phyloP scores from a whole-genome alignment of 2,797 vertebrate genomes.

The Meda fulgida region DNA sequence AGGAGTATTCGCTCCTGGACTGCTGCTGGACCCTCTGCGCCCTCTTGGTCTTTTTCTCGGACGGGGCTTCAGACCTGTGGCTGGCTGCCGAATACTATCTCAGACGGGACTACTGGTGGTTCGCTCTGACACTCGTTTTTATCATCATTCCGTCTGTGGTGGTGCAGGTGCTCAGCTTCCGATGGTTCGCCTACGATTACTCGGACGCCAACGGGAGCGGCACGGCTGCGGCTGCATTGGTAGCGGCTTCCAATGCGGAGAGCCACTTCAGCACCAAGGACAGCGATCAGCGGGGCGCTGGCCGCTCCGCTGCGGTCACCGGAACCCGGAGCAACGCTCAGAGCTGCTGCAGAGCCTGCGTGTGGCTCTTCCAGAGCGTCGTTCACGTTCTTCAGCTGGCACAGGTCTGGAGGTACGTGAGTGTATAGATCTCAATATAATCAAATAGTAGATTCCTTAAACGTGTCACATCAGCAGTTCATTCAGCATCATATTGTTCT shows the following conservation, averaged over 20 bases:
- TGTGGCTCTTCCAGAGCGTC: constrained; percentile 89
- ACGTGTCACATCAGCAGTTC: constrained; percentile 31
- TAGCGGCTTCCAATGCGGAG: constrained; percentile 73
- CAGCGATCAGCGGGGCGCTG: constrained; percentile 80
- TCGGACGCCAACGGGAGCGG: constrained; percentile 72
- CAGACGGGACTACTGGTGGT: constrained; percentile 83
- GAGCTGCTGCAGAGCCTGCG: constrained; percentile 88
- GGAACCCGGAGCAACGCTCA: constrained; percentile 71
- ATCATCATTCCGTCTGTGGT: constrained; percentile 91
- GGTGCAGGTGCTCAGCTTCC: constrained; percentile 93
- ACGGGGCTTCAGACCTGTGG: constrained; percentile 98
- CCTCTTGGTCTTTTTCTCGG: constrained; percentile 94
- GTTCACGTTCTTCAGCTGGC: constrained; percentile 92
- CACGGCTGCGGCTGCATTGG: constrained; percentile 74
- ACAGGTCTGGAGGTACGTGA: constrained; percentile 92
- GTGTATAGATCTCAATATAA: constrained; percentile 21
- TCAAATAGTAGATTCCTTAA: not conserved
- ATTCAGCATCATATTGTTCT: constrained; percentile 22
- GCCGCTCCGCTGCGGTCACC: constrained; percentile 69
- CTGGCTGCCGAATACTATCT: constrained; percentile 96
- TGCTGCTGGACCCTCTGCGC: constrained; percentile 92
- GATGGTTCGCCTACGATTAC: constrained; percentile 94
- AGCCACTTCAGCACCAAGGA: constrained; percentile 82
- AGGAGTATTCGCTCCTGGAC: constrained; percentile 85
- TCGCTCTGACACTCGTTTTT: constrained; percentile 91